Percentiles rank a stretch among this genome's conserved stretches.
These are phyloP conservation scores for Lasioglossum malachurum DNA, from an alignment of 2,888 invertebrate genomes.

Conservation along the genomic window DNA sequence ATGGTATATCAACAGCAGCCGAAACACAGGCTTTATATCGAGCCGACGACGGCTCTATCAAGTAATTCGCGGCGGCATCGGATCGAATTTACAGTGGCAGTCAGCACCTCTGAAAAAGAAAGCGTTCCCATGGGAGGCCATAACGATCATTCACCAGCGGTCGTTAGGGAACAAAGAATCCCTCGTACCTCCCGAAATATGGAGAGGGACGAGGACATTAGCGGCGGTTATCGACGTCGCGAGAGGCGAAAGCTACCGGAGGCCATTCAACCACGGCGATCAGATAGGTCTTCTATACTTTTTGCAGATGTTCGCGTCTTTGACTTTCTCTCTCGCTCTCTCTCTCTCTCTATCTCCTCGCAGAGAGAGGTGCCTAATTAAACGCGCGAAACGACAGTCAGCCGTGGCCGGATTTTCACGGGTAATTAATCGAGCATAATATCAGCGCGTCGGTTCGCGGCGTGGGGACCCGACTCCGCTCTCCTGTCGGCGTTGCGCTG, in stretches of 20 bases:
- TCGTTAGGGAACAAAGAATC: conserved; percentile 60
- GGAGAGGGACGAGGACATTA: conserved; percentile 42
- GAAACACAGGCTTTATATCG: background rate
- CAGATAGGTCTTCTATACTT: conserved; percentile 25
- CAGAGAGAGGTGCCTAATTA: conserved; percentile 44
- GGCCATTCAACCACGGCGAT: conserved; percentile 34
- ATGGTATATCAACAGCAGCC: background rate
- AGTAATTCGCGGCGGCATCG: background rate
- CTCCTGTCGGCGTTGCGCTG: conserved; percentile 36
- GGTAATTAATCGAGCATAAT: conserved; percentile 65
- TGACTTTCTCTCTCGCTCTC: conserved; percentile 3
- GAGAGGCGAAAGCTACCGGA: conserved; percentile 15
- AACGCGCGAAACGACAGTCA: conserved; percentile 48
- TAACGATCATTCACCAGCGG: conserved; percentile 41
- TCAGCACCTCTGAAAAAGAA: background rate
- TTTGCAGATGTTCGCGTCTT: conserved; percentile 32
- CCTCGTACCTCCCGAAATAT: conserved; percentile 8
- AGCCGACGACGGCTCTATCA: background rate
- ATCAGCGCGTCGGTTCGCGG: conserved; percentile 46
- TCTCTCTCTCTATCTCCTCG: background rate
- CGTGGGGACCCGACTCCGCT: conserved; percentile 9
- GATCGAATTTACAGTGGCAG: conserved; percentile 17
- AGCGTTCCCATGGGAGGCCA: conserved; percentile 14
- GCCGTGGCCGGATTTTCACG: conserved; percentile 53
- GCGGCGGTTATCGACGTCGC: conserved; percentile 46